These are phyloP conservation scores for Danaus plexippus DNA, from an alignment of 1,140 invertebrate genomes.

Conservation along the genomic window DNA sequence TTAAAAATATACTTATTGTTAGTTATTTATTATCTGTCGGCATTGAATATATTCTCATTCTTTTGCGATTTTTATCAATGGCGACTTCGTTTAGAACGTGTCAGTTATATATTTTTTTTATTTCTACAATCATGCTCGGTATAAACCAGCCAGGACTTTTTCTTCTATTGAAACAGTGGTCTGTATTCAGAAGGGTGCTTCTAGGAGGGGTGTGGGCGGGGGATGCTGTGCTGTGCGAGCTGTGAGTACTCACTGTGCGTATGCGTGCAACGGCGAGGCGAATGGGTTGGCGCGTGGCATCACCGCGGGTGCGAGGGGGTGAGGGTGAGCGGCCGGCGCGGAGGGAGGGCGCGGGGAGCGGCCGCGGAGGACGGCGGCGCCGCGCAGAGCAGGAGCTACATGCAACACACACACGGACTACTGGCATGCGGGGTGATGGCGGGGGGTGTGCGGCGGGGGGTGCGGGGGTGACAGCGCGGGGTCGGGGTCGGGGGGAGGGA, in stretches of 20 bases:
- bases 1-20: too few relatives aligned
- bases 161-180: too few relatives aligned
- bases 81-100: too few relatives aligned
- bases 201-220: slow-evolving; percentile 23
- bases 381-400: slow-evolving; percentile 41
- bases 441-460: slow-evolving; percentile 57
- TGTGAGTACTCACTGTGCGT: slow-evolving; percentile 78
- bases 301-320: slow-evolving; percentile 74
- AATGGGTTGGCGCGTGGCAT: slow-evolving; percentile 52
- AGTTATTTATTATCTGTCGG: too few relatives aligned
- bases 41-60: too few relatives aligned
- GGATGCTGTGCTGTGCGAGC: slow-evolving; percentile 18
- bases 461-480: slow-evolving; percentile 53
- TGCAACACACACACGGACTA: slow-evolving; percentile 36
- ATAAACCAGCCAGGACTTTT: too few relatives aligned
- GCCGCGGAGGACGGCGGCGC: slow-evolving; percentile 38
- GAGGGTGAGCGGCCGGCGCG: slow-evolving; percentile 63
- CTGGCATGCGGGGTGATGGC: slow-evolving; percentile 40
- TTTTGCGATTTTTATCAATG: too few relatives aligned
- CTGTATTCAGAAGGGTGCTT: too few relatives aligned
- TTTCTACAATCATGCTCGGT: too few relatives aligned
- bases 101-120: too few relatives aligned
- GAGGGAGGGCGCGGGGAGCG: slow-evolving; percentile 28
- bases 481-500: slow-evolving; percentile 60
- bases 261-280: slow-evolving; percentile 76